Base-by-base conservation (phyloP, 2,797 vertebrate genomes). In the Clarias fuscus region DNA sequence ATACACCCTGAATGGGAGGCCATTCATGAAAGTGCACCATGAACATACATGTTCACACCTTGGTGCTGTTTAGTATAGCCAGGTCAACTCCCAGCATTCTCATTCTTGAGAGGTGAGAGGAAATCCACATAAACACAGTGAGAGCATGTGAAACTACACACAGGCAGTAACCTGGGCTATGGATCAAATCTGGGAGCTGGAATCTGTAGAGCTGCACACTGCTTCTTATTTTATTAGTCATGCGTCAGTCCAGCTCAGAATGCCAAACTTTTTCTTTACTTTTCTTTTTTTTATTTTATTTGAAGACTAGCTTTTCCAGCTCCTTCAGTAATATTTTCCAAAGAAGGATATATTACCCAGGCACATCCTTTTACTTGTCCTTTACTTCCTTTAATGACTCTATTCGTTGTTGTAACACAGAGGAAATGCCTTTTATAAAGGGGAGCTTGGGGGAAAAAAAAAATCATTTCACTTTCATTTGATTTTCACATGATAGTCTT, bases 251-350 rank as follows among this genome's bases (percentile, higher is more conserved):
- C 14, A 76, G 48, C 43, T 56, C 15, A 30, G 56, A 78, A 59
- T 61, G 56, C 18, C 56, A 59, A 37, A 59, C 10, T 30, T 75
- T 53, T 15, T 73, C 43, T 68, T 5, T 22, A 10, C 15, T 58
- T 58, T 58, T 72, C 37, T 6, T 24, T 59, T 59, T 59, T 18
- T 59, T 62, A 2, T 10, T 10, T 11, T 13, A 11, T 78, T 27
- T 22, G 83, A 65, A 75, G 10, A 30, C 22, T 8, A 30, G 3
- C 18, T 76, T 59, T 13, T 79, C 30, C 37, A 84, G n/a, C 53
- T 84, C 33, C 22, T 79, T 85, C 73, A 65, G 13, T 85, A 70
- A 83, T 79, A 37, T 83, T 73, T 88, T 86, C 64, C 75, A 70
- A 30, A 83, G 75, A 85, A 81, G 79, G 71, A 87, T 77, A 67